Evolutionary conservation across 2,888 invertebrate genomes (phyloP), one percentile per base, ranked within the genome.

Genomic region (Cryptus viduatorius): DNA sequence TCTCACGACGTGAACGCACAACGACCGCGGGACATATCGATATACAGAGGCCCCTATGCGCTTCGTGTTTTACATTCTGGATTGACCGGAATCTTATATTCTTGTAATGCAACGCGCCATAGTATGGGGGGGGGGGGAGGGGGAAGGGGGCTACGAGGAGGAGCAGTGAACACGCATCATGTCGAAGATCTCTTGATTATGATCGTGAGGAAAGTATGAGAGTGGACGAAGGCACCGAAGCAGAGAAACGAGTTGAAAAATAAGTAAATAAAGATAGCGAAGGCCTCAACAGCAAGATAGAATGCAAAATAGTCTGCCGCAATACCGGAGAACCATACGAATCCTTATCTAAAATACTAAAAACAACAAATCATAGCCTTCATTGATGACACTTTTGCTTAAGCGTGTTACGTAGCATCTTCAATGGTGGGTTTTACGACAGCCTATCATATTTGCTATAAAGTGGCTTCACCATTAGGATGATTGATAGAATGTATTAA

Each of bases 71-170:
- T 48, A 79, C 75, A 82, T 84, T 79, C 82, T 64, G 79, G 84
- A 84, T 79, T 79, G 82, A 84, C 84, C 79, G 79, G 84, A 84
- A 82, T 82, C 64, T 82, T 75, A 79, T 79, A 71, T 79, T 79
- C 46, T 24, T 68, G 67, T 48, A 31, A 65, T 84, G 53, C 53
- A 50, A 61, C 67, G n/a, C 24, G 42, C 48, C 48, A 48, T 44
- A 44, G 24, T n/a, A 14, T 24, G 2, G 29, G 46, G 14, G 7
- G 19, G 29, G 5, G 5, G 19, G 29, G n/a, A n/a, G n/a, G n/a
- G n/a, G 24, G 24, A 24, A 24, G 24, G 24, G 24, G 24, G 24
- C 24, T 24, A 24, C 24, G 24, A 44, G 24, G 37, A 1, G 65
- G 16, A n/a, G 16, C 3, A 14, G 29, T 31, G 46, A 44, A 31